Evolutionary conservation across 1,140 invertebrate genomes (phyloP).

Genomic region (Oedothorax gibbosus): DNA sequence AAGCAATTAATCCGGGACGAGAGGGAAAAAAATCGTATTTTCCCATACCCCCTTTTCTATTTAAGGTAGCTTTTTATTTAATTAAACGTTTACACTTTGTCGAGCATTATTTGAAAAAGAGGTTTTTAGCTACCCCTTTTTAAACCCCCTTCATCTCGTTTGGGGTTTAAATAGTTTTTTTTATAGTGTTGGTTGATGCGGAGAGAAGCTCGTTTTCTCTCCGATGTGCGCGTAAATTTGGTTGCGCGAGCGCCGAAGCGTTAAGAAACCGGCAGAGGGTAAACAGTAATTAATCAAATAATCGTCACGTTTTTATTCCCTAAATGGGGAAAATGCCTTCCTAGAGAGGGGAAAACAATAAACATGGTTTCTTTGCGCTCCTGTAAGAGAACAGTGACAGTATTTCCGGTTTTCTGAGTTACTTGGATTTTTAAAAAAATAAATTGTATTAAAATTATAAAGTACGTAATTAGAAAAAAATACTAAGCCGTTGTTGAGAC

Average conservation of each 20-base stretch:
- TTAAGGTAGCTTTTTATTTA: slow-evolving; percentile 60
- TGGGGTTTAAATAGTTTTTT: neutral
- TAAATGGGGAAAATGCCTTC: neutral
- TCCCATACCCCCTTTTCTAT: slow-evolving; percentile 13
- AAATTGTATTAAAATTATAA: too few species aligned
- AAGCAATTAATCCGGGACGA: slow-evolving; percentile 55
- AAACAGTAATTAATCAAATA: slow-evolving; percentile 61
- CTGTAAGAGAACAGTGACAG: too few species aligned
- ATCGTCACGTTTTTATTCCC: slow-evolving; percentile 50
- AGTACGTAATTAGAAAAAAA: too few species aligned
- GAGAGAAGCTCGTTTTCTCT: slow-evolving; percentile 9
- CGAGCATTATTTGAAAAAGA: slow-evolving; percentile 53
- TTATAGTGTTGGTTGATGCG: neutral
- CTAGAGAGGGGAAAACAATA: neutral
- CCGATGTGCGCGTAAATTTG: slow-evolving; percentile 8
- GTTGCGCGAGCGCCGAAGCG: slow-evolving; percentile 19
- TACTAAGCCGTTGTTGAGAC: too few species aligned
- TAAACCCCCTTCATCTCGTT: neutral
- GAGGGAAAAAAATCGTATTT: slow-evolving; percentile 45
- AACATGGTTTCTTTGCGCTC: neutral
- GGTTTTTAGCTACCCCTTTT: slow-evolving; percentile 2
- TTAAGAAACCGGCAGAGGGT: slow-evolving; percentile 28
- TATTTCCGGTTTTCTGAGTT: too few species aligned
- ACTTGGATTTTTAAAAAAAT: too few species aligned
- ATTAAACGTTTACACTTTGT: slow-evolving; percentile 61